Base-by-base conservation (phyloP, 2,888 invertebrate genomes). In the Onchidella celtica region DNA sequence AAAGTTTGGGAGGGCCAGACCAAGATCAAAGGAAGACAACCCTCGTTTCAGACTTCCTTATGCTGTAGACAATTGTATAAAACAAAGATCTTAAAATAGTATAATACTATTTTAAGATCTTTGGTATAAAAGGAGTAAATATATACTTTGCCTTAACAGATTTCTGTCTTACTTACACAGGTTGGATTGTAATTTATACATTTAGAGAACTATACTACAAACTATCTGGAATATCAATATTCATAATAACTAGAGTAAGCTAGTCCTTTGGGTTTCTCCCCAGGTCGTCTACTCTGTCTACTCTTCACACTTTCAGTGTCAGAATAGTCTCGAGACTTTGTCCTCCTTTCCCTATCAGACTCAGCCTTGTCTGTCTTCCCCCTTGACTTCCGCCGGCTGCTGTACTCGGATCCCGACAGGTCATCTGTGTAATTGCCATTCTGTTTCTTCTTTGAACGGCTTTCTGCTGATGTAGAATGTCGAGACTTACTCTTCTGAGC, bases 161-260 rank as follows among this genome's bases (percentile, higher is more conserved):
- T n/a, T n/a, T n/a, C n/a, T n/a, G n/a, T n/a, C n/a, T n/a, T n/a
- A n/a, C n/a, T n/a, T n/a, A n/a, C n/a, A n/a, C n/a, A n/a, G n/a
- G n/a, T n/a, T n/a, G n/a, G n/a, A n/a, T n/a, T n/a, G n/a, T n/a
- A n/a, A n/a, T n/a, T n/a, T n/a, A n/a, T n/a, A n/a, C n/a, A n/a
- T n/a, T n/a, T n/a, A n/a, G n/a, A n/a, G n/a, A n/a, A n/a, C n/a
- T n/a, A n/a, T n/a, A n/a, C n/a, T n/a, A n/a, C n/a, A n/a, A n/a
- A n/a, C n/a, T n/a, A n/a, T n/a, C n/a, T n/a, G n/a, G n/a, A n/a
- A 17, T n/a, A 40, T 65, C 55, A 75, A 59, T 81, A 81, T 40
- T 81, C 81, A 69, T 81, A 81, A 24, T 81, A 81, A 61, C 81
- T 81, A 32, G 81, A 81, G 61, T 81, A 81, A 6, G 81, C 61